Evolutionary conservation across 2,888 invertebrate genomes (phyloP), one percentile per base, ranked within the genome.

Genomic region (Leptopilina drosophilae): DNA sequence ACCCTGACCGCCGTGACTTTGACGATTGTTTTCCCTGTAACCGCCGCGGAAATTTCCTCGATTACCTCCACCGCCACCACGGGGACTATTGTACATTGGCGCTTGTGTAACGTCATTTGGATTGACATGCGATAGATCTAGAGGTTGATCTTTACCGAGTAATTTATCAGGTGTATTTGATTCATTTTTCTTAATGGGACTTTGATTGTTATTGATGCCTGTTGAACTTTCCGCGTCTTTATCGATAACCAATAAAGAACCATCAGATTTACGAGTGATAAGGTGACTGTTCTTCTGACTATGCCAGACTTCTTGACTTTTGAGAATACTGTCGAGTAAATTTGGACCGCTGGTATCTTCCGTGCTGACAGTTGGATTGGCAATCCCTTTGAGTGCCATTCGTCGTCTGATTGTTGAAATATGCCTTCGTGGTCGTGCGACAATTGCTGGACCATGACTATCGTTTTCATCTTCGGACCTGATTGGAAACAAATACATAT

Each of bases 271-370:
- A 0, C 95, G 87, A 0, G 93, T 93, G 8, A 95, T 92, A 4
- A 94, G 90, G 40, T 94, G 93, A 73, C 94, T 33, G 33, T 33
- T 93, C 82, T 85, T 85, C 49, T 94, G 95, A 7, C 95, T 95
- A 89, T 95, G 95, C 92, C 96, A 94, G 80, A 94, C 93, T 76
- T 95, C 93, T 90, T 96, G 96, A 84, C 94, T 93, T 82, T 94
- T 94, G 86, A 97, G 92, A 84, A 97, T 96, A 86, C 93, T 94
- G 49, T 94, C 94, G 6, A 97, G 92, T 9, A 97, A 87, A 9
- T 76, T 49, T 15, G 77, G 15, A 8, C 81, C 81, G 9, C 78
- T 56, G 2, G 82, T 26, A n/a, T 53, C 26, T 33, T 73, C 73
- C 56, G 56, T 56, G 14, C 26, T 53, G 0, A 77, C 80, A 1